Percentiles rank a stretch among this genome's conserved stretches.
These are phyloP conservation scores for Allobates femoralis DNA, from an alignment of 2,797 vertebrate species.

Conservation along the genomic window DNA sequence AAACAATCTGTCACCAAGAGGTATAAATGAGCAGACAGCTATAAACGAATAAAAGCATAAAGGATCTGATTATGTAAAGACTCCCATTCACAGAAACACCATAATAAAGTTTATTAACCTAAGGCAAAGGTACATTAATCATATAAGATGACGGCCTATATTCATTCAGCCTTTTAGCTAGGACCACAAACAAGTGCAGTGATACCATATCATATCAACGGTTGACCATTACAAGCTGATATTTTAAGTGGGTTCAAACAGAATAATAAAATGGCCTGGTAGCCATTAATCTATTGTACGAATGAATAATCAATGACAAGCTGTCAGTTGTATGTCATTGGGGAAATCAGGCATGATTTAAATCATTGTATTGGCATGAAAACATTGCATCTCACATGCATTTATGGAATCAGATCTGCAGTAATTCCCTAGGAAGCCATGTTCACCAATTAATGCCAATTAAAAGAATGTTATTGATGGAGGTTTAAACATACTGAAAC, in stretches of 20 bases:
- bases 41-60: constrained; percentile 33
- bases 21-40: constrained; percentile 48
- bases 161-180: constrained; percentile 16
- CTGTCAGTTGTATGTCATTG: constrained; percentile 83
- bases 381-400: constrained; percentile 83
- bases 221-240: constrained; percentile 66
- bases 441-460: constrained; percentile 50
- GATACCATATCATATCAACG: constrained; percentile 65
- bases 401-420: constrained; percentile 80
- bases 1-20: constrained; percentile 47
- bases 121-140: constrained; percentile 35
- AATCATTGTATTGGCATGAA: constrained; percentile 86
- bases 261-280: constrained; percentile 85
- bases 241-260: constrained; percentile 85
- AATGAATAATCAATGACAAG: constrained; percentile 85
- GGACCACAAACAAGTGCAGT: constrained; percentile 59
- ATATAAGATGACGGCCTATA: neutral
- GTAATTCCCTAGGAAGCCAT: constrained; percentile 75
- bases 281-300: constrained; percentile 87
- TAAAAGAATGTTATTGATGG: constrained; percentile 58
- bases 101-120: constrained; percentile 47
- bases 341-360: constrained; percentile 92
- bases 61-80: constrained; percentile 35
- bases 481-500: constrained; percentile 28
- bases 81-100: constrained; percentile 39